Evolutionary conservation across 2,113 vertebrate species (phyloP).

Genomic region (Equus przewalskii): DNA sequence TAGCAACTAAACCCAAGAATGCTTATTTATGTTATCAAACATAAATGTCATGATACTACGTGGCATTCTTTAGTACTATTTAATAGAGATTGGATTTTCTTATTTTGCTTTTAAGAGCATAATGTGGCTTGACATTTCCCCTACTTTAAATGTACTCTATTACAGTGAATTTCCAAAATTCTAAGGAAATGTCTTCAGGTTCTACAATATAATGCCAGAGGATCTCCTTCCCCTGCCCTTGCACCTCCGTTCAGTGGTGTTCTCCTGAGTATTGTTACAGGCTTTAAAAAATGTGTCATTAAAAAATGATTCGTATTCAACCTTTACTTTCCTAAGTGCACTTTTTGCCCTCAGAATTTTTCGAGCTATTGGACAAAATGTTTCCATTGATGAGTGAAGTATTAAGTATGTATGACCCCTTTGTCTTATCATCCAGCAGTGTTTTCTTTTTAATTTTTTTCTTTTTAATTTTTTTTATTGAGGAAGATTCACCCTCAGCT

Average conservation of each 20-base stretch:
- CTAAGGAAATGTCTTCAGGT: neutral
- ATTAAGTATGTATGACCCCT: neutral
- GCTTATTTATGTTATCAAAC: slow-evolving; percentile 61
- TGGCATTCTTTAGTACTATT: neutral
- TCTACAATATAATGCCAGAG: neutral
- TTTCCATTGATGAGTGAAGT: neutral
- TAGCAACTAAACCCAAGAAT: slow-evolving; percentile 50
- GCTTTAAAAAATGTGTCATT: neutral
- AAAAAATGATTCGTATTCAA: slow-evolving; percentile 8
- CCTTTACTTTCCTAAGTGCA: neutral
- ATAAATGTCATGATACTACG: neutral
- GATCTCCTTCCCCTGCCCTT: neutral
- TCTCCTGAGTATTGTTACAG: neutral
- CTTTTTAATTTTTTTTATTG: too few relatives aligned
- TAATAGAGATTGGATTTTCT: slow-evolving; percentile 27
- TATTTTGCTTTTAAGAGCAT: slow-evolving; percentile 67
- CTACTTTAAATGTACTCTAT: neutral
- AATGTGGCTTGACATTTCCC: neutral
- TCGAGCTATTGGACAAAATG: neutral
- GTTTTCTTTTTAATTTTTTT: neutral
- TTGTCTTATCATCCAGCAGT: neutral
- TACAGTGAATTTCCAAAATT: slow-evolving; percentile 57
- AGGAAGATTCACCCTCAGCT: too few relatives aligned
- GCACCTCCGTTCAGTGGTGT: neutral
- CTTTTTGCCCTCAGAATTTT: slow-evolving; percentile 25